Base-by-base conservation (phyloP, 2,888 invertebrate species). In the Drosophila kokeensis region DNA sequence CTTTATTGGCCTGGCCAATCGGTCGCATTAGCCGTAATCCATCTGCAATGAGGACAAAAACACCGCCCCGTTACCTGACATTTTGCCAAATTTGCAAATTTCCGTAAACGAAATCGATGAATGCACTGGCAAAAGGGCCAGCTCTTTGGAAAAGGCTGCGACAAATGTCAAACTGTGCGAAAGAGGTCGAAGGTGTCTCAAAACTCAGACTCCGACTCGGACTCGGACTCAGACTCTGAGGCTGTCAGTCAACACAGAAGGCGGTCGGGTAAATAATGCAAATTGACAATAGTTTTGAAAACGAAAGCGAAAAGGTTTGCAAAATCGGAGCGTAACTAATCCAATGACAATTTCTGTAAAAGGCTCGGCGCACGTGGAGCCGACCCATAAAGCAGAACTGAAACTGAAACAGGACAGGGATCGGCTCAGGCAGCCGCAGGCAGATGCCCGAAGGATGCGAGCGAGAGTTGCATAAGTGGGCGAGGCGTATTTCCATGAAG, bases 291-390 rank as follows among this genome's bases (percentile, higher is more conserved):
- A 89, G 90, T 70, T 74, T 66, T 18, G 60, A 66, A 73, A 79
- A 65, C 63, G 77, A 78, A 78, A 78, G 77, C 74, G 74, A 76
- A 87, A 90, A 79, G 81, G 86, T 76, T 76, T 88, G 81, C 76
- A 69, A 77, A 88, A 81, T 64, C 82, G 75, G 78, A 89, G 84
- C 88, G 90, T 67, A 81, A 77, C 90, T 74, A 91, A 90, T 90
- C 74, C 63, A 32, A 24, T 57, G 67, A 54, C 74, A 62, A 69
- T 79, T 63, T 65, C 42, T 29, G 38, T 64, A 67, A 81, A 69
- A 64, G 69, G 64, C 45, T 58, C 48, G 30, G 27, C 71, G 27
- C 66, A 64, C 60, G 63, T 73, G 67, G 69, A 48, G 53, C 58
- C 27, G 53, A 40, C 15, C 48, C 18, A 29, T 40, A 50, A 32